Percentiles rank a stretch among this genome's conserved stretches.
phyloP scores from a whole-genome alignment of 2,113 vertebrate genomes.

The Cinclus cinclus region DNA sequence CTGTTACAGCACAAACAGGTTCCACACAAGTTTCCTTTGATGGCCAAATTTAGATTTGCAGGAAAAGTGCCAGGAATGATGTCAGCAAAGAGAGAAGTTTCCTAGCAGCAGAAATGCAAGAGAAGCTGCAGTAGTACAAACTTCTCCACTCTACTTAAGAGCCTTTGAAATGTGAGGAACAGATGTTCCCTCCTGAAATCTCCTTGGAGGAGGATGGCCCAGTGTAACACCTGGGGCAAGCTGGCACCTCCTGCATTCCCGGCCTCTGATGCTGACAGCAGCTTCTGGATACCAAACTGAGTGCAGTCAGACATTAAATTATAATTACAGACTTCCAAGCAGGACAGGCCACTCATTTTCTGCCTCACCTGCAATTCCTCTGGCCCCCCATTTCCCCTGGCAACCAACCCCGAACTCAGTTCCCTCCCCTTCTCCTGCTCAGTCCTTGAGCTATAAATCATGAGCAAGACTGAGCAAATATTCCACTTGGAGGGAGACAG shows the following conservation, averaged over 20 bases:
- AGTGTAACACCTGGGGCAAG: neutral
- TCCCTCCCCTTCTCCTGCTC: neutral
- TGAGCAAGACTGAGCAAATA: neutral
- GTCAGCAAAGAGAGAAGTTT: neutral
- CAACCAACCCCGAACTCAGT: neutral
- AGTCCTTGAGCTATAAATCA: neutral
- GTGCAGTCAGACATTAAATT: neutral
- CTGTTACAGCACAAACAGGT: neutral
- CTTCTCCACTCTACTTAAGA: neutral
- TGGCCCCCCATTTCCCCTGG: neutral
- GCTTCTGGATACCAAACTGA: slow-evolving; percentile 10
- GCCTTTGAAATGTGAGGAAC: neutral
- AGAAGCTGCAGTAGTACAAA: neutral
- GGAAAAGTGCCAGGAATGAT: neutral
- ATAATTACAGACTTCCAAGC: slow-evolving; percentile 21
- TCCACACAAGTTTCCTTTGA: neutral
- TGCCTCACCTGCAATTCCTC: slow-evolving; percentile 40
- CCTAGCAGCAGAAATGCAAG: neutral
- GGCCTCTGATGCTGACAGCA: slow-evolving; percentile 1
- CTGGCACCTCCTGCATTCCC: slow-evolving; percentile 42
- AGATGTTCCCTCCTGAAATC: neutral
- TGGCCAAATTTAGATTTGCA: neutral
- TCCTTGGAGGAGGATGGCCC: neutral
- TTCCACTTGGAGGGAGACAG: neutral
- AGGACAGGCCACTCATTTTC: neutral